Evolutionary conservation across 2,888 invertebrate genomes (phyloP), one percentile per base, ranked within the genome.

Genomic region (Orchesella flavescens): DNA sequence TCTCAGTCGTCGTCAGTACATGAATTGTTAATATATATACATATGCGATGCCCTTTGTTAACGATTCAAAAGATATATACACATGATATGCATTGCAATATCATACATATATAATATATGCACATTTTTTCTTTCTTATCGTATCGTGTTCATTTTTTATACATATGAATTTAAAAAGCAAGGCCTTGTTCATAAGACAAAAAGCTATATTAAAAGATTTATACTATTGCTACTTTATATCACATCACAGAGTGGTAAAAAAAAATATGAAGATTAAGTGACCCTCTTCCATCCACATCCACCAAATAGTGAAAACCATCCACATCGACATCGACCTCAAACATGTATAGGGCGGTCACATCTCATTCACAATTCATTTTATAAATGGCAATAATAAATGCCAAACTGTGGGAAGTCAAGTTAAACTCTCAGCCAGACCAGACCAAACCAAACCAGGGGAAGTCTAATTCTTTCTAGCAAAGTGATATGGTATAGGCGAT

Each of bases 331-430:
- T 79, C 83, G 69, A 72, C 68, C 66, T 78, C 61, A 74, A 78
- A 84, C 83, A 84, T 84, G 79, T 78, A 74, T 84, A 69, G 75
- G 83, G 83, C 83, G 83, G 83, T 78, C 59, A 78, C 63, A 69
- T 77, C 61, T 84, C 83, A 84, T 79, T 79, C 78, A 84, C 83
- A 78, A 84, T 84, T 79, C 78, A 84, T 84, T 69, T 79, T 69
- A 61, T 84, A 84, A 84, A 84, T 84, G 77, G 83, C 78, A 77
- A 77, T 69, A 77, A 77, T 69, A 77, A 77, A 77, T 77, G 69
- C 77, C 77, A 77, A 77, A 63, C 77, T 69, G 69, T 76, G 66
- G 75, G 49, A 76, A 76, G 75, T 66, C 75, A 76, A 76, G 75
- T 66, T 66, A 76, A 34, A 34, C 66, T 74, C 61, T 61, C 63